Percentiles rank a stretch among this genome's conserved stretches.
Evolutionary conservation across 2,797 vertebrate species (phyloP).

Genomic region (Enteromius afrohamiltoni): DNA sequence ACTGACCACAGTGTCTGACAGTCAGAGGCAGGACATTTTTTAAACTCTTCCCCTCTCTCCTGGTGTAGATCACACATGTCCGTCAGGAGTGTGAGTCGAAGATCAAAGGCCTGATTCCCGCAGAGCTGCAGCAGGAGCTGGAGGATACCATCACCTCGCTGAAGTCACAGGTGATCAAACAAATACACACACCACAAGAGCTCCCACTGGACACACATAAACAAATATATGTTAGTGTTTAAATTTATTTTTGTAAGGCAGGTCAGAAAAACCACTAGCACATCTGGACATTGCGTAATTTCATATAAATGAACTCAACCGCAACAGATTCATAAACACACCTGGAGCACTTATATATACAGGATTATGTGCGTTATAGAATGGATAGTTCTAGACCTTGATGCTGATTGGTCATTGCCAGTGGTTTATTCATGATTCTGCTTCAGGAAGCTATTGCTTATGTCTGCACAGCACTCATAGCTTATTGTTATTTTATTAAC

Average conservation of each 20-base stretch:
- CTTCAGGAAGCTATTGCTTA: not conserved
- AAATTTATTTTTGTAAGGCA: not conserved
- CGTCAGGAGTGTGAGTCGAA: slow-evolving; percentile 87
- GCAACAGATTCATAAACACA: slow-evolving; percentile 18
- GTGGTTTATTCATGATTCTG: not conserved
- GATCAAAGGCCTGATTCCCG: slow-evolving; percentile 91
- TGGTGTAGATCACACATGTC: slow-evolving; percentile 82
- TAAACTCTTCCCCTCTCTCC: slow-evolving; percentile 35
- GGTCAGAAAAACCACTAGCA: slow-evolving; percentile 10
- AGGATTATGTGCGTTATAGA: not conserved
- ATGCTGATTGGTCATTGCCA: not conserved
- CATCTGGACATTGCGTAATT: slow-evolving; percentile 18
- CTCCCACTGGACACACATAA: slow-evolving; percentile 25
- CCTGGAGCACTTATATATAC: not conserved
- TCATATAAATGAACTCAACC: slow-evolving; percentile 1
- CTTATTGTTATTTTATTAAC: not conserved
- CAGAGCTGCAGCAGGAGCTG: slow-evolving; percentile 84
- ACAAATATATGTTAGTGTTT: slow-evolving; percentile 1
- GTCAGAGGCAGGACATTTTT: slow-evolving; percentile 16
- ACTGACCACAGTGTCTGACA: slow-evolving; percentile 63
- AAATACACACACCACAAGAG: slow-evolving; percentile 11
- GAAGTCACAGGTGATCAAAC: slow-evolving; percentile 88
- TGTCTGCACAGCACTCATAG: not conserved
- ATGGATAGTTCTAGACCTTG: not conserved
- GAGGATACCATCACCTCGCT: slow-evolving; percentile 94